Base-by-base conservation (phyloP, 2,888 invertebrate genomes). In the Seira musarum region DNA sequence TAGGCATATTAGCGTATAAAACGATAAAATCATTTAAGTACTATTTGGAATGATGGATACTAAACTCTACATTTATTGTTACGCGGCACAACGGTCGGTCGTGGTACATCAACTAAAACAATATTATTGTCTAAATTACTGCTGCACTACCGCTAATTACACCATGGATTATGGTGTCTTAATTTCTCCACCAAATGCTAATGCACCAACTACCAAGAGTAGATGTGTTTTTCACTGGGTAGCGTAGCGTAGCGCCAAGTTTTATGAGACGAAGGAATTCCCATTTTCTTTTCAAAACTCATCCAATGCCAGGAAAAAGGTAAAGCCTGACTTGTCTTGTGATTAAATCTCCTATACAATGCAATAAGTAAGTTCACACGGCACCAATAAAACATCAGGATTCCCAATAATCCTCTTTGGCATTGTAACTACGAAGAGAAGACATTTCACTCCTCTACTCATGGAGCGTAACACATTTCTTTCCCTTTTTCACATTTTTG, bases 1-100 rank as follows among this genome's bases (percentile, higher is more conserved):
- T 74, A n/a, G n/a, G n/a, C n/a, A 75, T 74, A 80, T 74, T 80
- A 70, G 80, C 73, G 73, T 69, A 80, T 80, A 80, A 80, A 80
- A 74, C 70, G 74, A 80, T 80, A 80, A 80, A 80, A 80, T 80
- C 80, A 80, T 80, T 80, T 8, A 63, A 63, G 19, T 25, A 68
- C 15, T 40, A 10, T 60, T 19, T 57, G 17, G 46, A 10, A 30
- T 69, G 30, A 68, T 57, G 24, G 6, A 13, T 40, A 13, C 40
- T 40, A 8, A 40, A 13, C 13, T 40, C 6, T 8, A 8, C 6
- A 8, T 40, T 8, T 6, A 40, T 40, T 40, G 13, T 40, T 40
- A 13, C 40, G 40, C 40, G 13, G 40, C n/a, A n/a, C n/a, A n/a
- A n/a, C n/a, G n/a, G n/a, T n/a, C n/a, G n/a, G n/a, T n/a, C n/a